Conservation (phyloP, 2,113 vertebrate species). For the Dipodomys merriami region DNA sequence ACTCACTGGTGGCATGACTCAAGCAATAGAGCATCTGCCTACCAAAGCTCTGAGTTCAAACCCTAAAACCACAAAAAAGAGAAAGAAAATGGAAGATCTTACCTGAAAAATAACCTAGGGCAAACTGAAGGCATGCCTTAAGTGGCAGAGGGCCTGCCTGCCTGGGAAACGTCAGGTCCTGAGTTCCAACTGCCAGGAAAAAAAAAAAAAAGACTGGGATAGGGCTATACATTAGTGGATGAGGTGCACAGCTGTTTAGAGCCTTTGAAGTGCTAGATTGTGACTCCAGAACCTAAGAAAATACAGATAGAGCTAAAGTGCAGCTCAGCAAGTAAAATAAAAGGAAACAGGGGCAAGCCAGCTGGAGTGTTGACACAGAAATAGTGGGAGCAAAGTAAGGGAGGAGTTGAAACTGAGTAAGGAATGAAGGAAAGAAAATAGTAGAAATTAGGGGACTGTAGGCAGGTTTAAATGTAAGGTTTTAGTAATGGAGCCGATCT, state of each 20-base stretch:
- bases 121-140: too few relatives aligned
- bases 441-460: background rate
- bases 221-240: background rate
- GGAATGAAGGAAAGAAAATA: background rate
- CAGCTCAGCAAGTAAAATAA: background rate
- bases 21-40: too few relatives aligned
- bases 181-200: background rate
- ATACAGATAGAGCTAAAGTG: background rate
- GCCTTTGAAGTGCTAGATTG: background rate
- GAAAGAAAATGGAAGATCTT: too few relatives aligned
- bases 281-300: background rate
- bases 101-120: too few relatives aligned
- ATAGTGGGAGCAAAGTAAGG: background rate
- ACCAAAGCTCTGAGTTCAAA: too few relatives aligned
- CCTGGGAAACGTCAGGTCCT: too few relatives aligned
- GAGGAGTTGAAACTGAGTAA: background rate
- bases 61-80: too few relatives aligned
- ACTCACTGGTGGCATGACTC: too few relatives aligned
- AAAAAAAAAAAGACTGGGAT: background rate
- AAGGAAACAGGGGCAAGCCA: background rate
- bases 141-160: too few relatives aligned
- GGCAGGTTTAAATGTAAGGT: background rate
- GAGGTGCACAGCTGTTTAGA: background rate
- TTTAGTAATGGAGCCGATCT: background rate
- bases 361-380: background rate